Conservation (phyloP, 2,113 vertebrate genomes). For the Pachypanchax playfairii region DNA sequence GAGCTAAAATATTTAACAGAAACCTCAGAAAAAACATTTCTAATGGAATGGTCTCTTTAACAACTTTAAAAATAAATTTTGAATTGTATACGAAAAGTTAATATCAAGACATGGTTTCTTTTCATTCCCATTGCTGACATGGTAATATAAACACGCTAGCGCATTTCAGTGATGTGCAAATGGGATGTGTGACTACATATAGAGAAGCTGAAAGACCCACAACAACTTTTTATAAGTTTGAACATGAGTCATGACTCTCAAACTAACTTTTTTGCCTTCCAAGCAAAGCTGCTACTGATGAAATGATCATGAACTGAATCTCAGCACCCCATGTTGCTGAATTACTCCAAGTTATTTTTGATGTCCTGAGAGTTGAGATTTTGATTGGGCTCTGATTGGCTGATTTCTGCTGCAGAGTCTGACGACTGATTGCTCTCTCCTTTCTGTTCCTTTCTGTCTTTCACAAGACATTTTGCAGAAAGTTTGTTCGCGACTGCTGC, state of each 20-base stretch:
- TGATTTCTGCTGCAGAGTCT: slow-evolving; percentile 52
- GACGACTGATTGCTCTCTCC: slow-evolving; percentile 49
- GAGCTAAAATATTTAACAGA: too few species aligned
- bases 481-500: slow-evolving; percentile 55
- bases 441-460: slow-evolving; percentile 25
- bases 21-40: too few species aligned
- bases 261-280: slow-evolving; percentile 34
- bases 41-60: too few species aligned
- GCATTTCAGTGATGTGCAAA: background rate
- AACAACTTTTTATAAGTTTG: slow-evolving; percentile 26
- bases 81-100: background rate
- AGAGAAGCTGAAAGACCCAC: background rate
- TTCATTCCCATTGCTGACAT: background rate
- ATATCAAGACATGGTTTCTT: background rate
- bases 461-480: slow-evolving; percentile 41
- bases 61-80: background rate
- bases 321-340: slow-evolving; percentile 25
- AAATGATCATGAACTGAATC: slow-evolving; percentile 59
- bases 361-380: slow-evolving; percentile 38
- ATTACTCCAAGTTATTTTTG: slow-evolving; percentile 60
- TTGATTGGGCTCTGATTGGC: slow-evolving; percentile 69
- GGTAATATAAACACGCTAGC: background rate
- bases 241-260: slow-evolving; percentile 17
- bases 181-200: background rate
- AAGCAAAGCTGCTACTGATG: slow-evolving; percentile 49